Evolutionary conservation across 2,797 vertebrate genomes (phyloP).

Genomic region (Chromis chromis): DNA sequence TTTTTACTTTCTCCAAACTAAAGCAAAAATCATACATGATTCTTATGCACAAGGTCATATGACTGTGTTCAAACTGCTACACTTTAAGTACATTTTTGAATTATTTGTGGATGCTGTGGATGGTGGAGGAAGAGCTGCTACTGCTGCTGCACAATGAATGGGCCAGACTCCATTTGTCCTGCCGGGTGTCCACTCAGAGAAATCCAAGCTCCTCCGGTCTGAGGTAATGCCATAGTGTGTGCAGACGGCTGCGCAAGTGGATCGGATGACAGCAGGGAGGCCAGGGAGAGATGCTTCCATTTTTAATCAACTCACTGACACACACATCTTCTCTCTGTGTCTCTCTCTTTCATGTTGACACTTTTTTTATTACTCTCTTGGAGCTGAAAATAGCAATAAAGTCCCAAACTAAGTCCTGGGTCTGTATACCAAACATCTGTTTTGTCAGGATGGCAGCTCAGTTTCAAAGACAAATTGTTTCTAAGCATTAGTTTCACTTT

Average conservation of each 20-base stretch:
- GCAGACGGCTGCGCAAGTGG: conserved; percentile 57
- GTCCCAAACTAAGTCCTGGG: not conserved
- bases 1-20: no score
- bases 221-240: conserved; percentile 67
- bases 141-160: conserved; percentile 43
- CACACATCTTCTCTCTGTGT: conserved; percentile 8
- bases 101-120: conserved; percentile 2
- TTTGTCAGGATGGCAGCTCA: conserved; percentile 11
- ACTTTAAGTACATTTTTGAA: conserved; percentile 4
- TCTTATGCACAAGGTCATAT: not conserved
- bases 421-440: not conserved
- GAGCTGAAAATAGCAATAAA: conserved; percentile 25
- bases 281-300: conserved; percentile 59
- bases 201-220: conserved; percentile 70
- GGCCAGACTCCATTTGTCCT: conserved; percentile 53
- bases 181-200: conserved; percentile 58
- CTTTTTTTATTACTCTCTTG: not conserved
- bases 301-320: conserved; percentile 71
- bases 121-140: conserved; percentile 24
- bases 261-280: conserved; percentile 68
- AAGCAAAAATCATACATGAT: not conserved
- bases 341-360: conserved; percentile 21
- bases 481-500: not conserved
- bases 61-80: conserved; percentile 3
- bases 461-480: not conserved